Evolutionary conservation across 2,888 invertebrate species (phyloP).

Genomic region (Neoitamus cyanurus): DNA sequence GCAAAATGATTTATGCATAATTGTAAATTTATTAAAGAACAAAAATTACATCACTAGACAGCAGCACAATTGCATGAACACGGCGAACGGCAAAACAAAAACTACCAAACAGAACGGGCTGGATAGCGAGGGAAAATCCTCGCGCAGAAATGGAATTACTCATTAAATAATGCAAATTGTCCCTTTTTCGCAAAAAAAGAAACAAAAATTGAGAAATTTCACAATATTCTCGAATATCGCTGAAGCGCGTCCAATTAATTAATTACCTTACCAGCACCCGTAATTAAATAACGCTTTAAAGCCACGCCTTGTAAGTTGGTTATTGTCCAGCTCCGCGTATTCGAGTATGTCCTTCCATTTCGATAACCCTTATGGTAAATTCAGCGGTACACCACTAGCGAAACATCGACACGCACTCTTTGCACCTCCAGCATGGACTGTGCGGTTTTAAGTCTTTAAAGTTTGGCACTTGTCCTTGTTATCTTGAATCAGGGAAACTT

Average conservation of each 20-base stretch:
- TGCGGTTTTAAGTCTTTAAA: neutral
- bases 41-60: neutral
- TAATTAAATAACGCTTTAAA: conserved; percentile 13
- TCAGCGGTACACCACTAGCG: neutral
- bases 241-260: neutral
- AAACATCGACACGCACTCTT: neutral
- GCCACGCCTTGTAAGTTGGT: neutral
- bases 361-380: neutral
- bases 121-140: neutral
- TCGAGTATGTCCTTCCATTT: neutral
- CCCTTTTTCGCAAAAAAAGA: neutral
- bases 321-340: neutral
- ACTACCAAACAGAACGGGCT: neutral
- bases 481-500: neutral
- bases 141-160: neutral
- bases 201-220: neutral
- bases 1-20: neutral
- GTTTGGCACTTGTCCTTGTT: conserved; percentile 15
- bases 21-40: conserved; percentile 5
- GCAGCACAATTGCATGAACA: neutral
- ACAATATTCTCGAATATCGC: neutral
- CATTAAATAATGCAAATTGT: conserved; percentile 5
- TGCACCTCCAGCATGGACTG: neutral
- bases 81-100: neutral
- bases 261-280: neutral